These are phyloP conservation scores for Nesidiocoris tenuis DNA, from an alignment of 2,888 invertebrate genomes.

Conservation along the genomic window DNA sequence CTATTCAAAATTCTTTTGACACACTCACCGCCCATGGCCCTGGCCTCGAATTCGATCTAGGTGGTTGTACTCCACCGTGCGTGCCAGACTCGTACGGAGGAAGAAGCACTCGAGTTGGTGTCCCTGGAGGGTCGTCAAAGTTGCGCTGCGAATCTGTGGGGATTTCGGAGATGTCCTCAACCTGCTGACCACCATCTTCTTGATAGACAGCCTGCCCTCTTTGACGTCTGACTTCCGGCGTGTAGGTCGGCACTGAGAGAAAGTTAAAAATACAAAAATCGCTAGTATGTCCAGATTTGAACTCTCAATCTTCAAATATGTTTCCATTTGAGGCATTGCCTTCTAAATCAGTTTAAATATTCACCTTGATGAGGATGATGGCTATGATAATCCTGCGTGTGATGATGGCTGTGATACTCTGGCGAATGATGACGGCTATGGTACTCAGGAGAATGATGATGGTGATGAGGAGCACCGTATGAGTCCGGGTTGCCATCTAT, in stretches of 20 bases:
- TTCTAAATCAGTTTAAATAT: too few relatives aligned
- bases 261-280: background rate
- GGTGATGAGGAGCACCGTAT: background rate
- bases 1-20: too few relatives aligned
- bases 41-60: background rate
- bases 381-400: background rate
- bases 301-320: too few relatives aligned
- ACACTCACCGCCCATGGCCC: background rate
- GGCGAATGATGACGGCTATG: background rate
- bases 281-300: too few relatives aligned
- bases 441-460: background rate
- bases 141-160: conserved; percentile 4
- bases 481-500: too few relatives aligned
- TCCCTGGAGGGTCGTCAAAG: background rate
- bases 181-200: conserved; percentile 10
- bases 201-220: conserved; percentile 7
- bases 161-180: conserved; percentile 1
- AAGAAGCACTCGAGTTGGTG: background rate
- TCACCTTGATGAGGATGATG: background rate
- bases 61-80: conserved; percentile 31
- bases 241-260: conserved; percentile 19
- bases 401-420: background rate
- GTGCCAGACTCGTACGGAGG: conserved; percentile 3
- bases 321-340: too few relatives aligned
- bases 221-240: conserved; percentile 9